Conservation (phyloP, 2,113 vertebrate species). For the Acanthochromis polyacanthus region DNA sequence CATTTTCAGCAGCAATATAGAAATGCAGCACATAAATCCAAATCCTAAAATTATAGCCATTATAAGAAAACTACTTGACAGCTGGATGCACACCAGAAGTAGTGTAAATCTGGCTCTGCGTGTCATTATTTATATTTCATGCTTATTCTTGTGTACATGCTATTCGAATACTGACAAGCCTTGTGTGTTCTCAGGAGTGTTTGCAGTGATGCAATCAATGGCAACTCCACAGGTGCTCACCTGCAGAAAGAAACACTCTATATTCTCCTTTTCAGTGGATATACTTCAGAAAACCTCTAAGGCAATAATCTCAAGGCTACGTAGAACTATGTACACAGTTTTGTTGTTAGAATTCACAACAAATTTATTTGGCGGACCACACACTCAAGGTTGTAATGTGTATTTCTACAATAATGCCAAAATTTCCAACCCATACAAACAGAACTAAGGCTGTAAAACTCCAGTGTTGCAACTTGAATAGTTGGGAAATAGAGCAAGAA, state of each 20-base stretch:
- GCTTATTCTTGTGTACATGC: conserved; percentile 4
- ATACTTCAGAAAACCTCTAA: conserved; percentile 31
- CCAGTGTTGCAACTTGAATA: neutral
- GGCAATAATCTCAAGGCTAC: conserved; percentile 17
- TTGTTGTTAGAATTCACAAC: neutral
- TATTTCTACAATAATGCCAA: neutral
- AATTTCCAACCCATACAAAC: neutral
- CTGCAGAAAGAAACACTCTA: conserved; percentile 21
- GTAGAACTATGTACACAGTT: neutral
- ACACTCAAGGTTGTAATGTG: neutral
- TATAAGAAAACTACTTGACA: neutral
- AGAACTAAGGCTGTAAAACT: neutral
- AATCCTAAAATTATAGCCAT: neutral
- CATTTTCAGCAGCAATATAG: conserved; percentile 17
- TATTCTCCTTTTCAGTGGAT: neutral
- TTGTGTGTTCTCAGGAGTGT: conserved; percentile 20
- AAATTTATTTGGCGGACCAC: neutral
- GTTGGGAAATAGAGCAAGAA: neutral
- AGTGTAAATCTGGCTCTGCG: conserved; percentile 17
- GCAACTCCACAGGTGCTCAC: conserved; percentile 61
- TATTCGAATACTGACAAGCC: conserved; percentile 30
- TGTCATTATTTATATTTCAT: conserved; percentile 1
- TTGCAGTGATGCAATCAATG: conserved; percentile 57
- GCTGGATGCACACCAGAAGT: neutral
- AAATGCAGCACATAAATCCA: neutral